phyloP scores from a whole-genome alignment of 2,888 invertebrate species.

The Aphrophora alni region DNA sequence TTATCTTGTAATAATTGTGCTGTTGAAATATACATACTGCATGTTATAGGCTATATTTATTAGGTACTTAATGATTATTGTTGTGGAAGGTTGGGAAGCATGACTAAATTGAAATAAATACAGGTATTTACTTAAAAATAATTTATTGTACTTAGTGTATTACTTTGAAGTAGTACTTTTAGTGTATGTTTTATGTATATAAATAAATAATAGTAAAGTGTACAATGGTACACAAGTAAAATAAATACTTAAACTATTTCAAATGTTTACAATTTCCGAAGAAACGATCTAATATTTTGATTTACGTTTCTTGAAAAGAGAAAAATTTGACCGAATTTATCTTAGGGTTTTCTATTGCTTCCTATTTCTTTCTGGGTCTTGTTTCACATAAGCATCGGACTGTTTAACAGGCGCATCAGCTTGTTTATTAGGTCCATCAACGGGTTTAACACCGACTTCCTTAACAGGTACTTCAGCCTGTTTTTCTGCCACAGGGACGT shows the following conservation, averaged over 20 bases:
- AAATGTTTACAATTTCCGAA: conserved; percentile 23
- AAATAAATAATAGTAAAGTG: not conserved
- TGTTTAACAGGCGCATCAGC: not conserved
- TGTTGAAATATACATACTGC: no score
- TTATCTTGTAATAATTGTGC: no score
- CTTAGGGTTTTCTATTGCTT: not conserved
- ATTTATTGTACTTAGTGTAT: no score
- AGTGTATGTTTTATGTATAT: not conserved
- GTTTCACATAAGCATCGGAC: not conserved
- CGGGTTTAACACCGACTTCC: conserved; percentile 12
- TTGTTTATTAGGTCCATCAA: not conserved
- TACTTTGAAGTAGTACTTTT: no score
- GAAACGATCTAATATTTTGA: not conserved
- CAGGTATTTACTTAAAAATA: no score
- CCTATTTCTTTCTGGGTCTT: not conserved
- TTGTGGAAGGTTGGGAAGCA: no score
- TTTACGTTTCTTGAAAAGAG: conserved; percentile 11
- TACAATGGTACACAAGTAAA: not conserved
- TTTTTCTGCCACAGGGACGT: not conserved
- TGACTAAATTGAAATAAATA: no score
- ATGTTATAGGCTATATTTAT: no score
- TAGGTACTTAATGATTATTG: no score
- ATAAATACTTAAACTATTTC: not conserved
- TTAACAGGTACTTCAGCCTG: conserved; percentile 23
- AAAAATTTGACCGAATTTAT: not conserved